Evolutionary conservation across 2,888 invertebrate genomes (phyloP).

Genomic region (Cremastobaeus sp.): DNA sequence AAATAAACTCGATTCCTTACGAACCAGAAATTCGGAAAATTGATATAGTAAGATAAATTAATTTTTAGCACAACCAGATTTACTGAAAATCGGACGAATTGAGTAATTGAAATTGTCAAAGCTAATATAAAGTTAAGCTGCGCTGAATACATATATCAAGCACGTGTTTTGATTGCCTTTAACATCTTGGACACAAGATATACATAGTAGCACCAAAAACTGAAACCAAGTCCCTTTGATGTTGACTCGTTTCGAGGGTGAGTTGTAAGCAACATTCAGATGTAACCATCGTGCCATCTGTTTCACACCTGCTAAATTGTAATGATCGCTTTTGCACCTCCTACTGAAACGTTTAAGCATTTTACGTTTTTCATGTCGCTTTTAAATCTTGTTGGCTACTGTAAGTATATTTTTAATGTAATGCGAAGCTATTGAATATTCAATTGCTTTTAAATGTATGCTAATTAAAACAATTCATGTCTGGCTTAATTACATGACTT

Average conservation of each 20-base stretch:
- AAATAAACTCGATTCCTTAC: no score
- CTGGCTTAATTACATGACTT: no score
- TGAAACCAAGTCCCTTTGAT: slow-evolving; percentile 38
- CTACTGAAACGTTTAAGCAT: slow-evolving; percentile 59
- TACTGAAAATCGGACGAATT: no score
- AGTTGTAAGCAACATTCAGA: slow-evolving; percentile 46
- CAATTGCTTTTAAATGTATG: no score
- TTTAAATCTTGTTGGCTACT: slow-evolving; percentile 31
- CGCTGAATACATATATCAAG: slow-evolving; percentile 23
- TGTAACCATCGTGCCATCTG: slow-evolving; percentile 70
- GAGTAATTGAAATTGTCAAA: no score
- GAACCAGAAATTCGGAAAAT: no score
- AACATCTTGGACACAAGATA: slow-evolving; percentile 27
- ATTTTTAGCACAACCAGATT: no score
- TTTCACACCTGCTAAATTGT: slow-evolving; percentile 75
- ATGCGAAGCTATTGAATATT: no score
- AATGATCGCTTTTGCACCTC: slow-evolving; percentile 63
- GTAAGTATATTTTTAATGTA: background rate
- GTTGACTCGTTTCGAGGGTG: slow-evolving; percentile 35
- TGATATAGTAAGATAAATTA: no score
- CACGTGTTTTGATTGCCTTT: slow-evolving; percentile 36
- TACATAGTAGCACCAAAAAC: slow-evolving; percentile 26
- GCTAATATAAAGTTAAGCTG: slow-evolving; percentile 15
- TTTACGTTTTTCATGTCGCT: slow-evolving; percentile 41
- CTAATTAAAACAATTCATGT: no score